Percentiles rank a stretch among this genome's conserved stretches.
These are phyloP conservation scores for Mythimna albipuncta DNA, from an alignment of 2,888 invertebrate species.

Conservation along the genomic window DNA sequence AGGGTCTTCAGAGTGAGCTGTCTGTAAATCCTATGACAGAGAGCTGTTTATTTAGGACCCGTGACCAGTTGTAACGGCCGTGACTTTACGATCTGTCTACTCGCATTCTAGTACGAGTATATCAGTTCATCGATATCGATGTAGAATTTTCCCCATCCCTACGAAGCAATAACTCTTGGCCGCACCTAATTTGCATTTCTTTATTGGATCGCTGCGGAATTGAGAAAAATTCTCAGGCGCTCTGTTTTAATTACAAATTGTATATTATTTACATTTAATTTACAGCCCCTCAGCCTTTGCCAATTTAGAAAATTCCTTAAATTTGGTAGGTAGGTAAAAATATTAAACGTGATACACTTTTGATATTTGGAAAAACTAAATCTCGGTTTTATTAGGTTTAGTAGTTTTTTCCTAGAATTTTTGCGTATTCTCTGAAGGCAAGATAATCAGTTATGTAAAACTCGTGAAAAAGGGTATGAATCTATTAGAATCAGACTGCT, in stretches of 20 bases:
- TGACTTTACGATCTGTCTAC: neutral
- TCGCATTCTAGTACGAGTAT: too few species aligned
- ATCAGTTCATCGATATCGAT: conserved; percentile 20
- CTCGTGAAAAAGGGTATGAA: too few species aligned
- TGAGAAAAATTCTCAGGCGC: conserved; percentile 84
- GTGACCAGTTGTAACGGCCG: neutral
- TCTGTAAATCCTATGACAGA: too few species aligned
- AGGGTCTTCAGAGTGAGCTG: too few species aligned
- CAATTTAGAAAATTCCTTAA: conserved; percentile 41
- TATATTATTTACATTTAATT: conserved; percentile 72
- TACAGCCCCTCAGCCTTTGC: conserved; percentile 49
- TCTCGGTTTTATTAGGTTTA: too few species aligned
- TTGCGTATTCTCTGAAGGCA: too few species aligned
- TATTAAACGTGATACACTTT: neutral
- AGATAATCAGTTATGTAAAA: too few species aligned
- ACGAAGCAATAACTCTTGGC: conserved; percentile 83
- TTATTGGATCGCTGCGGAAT: conserved; percentile 87
- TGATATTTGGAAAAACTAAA: neutral
- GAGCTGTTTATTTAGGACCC: too few species aligned
- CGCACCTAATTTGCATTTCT: conserved; percentile 89
- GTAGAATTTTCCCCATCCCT: conserved; percentile 62
- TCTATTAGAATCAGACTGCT: too few species aligned
- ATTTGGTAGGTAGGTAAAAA: neutral
- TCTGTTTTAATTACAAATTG: conserved; percentile 82
- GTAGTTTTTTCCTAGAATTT: too few species aligned